These are phyloP conservation scores for Atta colombica DNA, from an alignment of 1,140 invertebrate genomes.

Conservation along the genomic window DNA sequence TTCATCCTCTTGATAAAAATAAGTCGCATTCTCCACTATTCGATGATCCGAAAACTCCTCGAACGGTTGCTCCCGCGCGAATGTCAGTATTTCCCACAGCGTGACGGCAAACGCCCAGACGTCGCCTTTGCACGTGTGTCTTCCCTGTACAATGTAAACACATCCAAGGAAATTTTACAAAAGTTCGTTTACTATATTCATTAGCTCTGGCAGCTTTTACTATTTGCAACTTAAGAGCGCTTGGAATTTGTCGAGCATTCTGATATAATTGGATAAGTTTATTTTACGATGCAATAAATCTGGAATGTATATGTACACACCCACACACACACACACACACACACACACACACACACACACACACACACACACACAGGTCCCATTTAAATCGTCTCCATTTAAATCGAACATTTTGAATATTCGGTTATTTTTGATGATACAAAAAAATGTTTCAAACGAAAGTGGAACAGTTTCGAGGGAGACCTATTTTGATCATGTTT, in stretches of 20 bases:
- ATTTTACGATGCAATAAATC: neutral
- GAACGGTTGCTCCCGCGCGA: constrained; percentile 94
- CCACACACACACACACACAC: no score
- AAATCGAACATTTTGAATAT: no score
- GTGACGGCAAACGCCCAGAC: constrained; percentile 93
- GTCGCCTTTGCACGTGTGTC: constrained; percentile 94
- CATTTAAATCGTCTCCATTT: no score
- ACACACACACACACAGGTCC: no score
- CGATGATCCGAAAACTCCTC: constrained; percentile 92
- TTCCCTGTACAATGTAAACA: constrained; percentile 87
- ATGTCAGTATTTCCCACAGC: constrained; percentile 95
- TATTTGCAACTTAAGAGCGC: constrained; percentile 18
- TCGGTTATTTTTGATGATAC: no score
- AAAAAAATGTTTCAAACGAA: no score
- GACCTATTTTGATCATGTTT: no score
- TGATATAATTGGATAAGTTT: constrained; percentile 32
- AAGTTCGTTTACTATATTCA: constrained; percentile 19
- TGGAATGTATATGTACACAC: neutral
- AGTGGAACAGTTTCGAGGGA: no score
- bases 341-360: no score
- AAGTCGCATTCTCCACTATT: constrained; percentile 92
- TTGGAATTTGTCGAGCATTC: neutral
- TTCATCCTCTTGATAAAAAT: constrained; percentile 90
- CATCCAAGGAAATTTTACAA: constrained; percentile 34
- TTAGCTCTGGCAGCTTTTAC: neutral